Percentiles rank a stretch among this genome's conserved stretches.
Conservation (phyloP, 2,113 vertebrate species). For the human (Homo sapiens) region GRCh38 chr5:16900001-16900500, state of each 20-base stretch:
- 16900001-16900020: too few relatives aligned
- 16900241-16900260: neutral
- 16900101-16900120: neutral
- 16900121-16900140: neutral
- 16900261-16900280: neutral
- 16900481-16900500: neutral
- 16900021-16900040: neutral
- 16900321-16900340: neutral
- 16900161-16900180: neutral
- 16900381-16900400: neutral
- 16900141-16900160: neutral
- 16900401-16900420: neutral
- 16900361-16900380: neutral
- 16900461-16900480: accelerated
- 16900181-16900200: neutral
- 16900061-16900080: neutral
- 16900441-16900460: neutral
- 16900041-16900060: neutral
- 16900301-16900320: neutral
- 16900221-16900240: slow-evolving; percentile 21
- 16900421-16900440: neutral
- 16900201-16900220: neutral
- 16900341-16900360: too few relatives aligned
- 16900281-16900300: neutral
- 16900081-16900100: neutral